phyloP scores from a whole-genome alignment of 2,797 vertebrate species.

The Novumbra hubbsi region DNA sequence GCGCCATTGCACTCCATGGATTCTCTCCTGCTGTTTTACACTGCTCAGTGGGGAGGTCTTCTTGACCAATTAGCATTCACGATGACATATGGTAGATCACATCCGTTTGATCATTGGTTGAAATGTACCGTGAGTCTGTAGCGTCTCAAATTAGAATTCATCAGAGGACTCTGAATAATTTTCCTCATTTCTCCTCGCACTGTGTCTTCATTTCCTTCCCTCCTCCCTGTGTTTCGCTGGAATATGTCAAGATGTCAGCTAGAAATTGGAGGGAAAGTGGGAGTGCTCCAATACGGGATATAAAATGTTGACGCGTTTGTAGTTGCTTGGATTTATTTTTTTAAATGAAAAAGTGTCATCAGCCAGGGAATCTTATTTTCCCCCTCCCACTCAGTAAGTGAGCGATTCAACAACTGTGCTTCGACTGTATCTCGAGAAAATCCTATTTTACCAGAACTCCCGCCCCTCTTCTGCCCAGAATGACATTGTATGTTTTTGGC shows the following conservation, averaged over 20 bases:
- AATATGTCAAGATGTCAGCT: neutral
- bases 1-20: conserved; percentile 10
- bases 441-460: neutral
- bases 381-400: neutral
- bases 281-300: neutral
- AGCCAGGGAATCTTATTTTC: neutral
- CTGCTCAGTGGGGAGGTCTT: neutral
- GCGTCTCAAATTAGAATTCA: neutral
- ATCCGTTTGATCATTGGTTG: neutral
- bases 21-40: neutral
- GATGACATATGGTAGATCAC: neutral
- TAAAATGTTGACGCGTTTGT: neutral
- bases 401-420: neutral
- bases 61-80: conserved; percentile 4
- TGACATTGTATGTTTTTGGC: neutral
- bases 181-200: conserved; percentile 60
- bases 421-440: neutral
- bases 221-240: neutral
- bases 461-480: neutral
- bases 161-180: conserved; percentile 2
- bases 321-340: neutral
- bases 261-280: conserved; percentile 3
- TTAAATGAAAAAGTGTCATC: conserved; percentile 5
- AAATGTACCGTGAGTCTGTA: conserved; percentile 25
- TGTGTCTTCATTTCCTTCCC: conserved; percentile 12